Conservation (phyloP, 1,140 invertebrate species). For the Zaprionus nigranus region DNA sequence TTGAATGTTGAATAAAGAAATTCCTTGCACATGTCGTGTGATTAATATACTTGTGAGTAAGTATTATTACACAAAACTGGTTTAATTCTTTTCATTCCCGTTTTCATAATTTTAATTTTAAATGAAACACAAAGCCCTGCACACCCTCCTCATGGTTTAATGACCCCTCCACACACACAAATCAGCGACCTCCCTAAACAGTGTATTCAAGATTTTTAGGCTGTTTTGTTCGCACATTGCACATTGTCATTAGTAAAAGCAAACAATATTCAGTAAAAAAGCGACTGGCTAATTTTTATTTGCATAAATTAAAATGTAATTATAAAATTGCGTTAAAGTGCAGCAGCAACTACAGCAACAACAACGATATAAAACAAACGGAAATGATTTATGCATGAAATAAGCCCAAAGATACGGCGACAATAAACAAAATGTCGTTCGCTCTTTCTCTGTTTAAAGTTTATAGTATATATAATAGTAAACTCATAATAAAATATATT, state of each 20-base stretch:
- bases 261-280: constrained; percentile 42
- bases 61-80: constrained; percentile 1
- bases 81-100: constrained; percentile 4
- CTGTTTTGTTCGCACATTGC: constrained; percentile 6
- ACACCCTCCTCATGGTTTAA: constrained; percentile 20
- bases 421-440: constrained; percentile 60
- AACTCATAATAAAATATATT: constrained; percentile 49
- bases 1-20: neutral
- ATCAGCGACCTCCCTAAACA: constrained; percentile 28
- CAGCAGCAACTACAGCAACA: constrained; percentile 29
- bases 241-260: constrained; percentile 70
- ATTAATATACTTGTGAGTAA: neutral
- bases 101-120: constrained; percentile 46
- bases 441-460: constrained; percentile 24
- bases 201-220: neutral
- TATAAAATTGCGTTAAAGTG: constrained; percentile 68
- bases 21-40: constrained; percentile 4
- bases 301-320: constrained; percentile 83
- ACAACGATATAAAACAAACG: constrained; percentile 44
- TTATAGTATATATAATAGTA: constrained; percentile 33
- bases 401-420: constrained; percentile 61
- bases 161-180: constrained; percentile 22
- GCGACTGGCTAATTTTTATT: constrained; percentile 70
- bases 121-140: constrained; percentile 29
- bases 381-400: constrained; percentile 78